Evolutionary conservation across 2,888 invertebrate genomes (phyloP).

Genomic region (Rhopalosiphum nymphaeae): DNA sequence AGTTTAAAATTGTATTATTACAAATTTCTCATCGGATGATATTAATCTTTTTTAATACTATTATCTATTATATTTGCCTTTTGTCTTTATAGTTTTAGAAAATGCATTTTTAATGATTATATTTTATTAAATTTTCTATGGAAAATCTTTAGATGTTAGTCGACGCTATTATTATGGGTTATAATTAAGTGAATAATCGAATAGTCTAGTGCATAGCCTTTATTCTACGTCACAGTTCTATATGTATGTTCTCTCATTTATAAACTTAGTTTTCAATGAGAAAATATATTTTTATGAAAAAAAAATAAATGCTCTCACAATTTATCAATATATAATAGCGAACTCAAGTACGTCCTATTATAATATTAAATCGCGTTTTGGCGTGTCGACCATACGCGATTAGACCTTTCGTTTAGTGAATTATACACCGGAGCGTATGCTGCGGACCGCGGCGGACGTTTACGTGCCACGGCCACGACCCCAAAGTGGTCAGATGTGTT

Average conservation of each 20-base stretch:
- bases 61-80: background rate
- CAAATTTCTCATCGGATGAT: background rate
- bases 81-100: background rate
- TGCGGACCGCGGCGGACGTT: background rate
- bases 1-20: background rate
- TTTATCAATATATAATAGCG: background rate
- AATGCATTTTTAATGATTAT: background rate
- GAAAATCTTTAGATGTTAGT: background rate
- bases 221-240: background rate
- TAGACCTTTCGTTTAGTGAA: background rate
- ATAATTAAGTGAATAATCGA: background rate
- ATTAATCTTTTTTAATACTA: background rate
- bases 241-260: background rate
- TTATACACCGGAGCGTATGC: background rate
- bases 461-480: background rate
- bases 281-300: background rate
- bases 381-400: background rate
- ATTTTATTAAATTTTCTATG: background rate
- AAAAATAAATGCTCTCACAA: background rate
- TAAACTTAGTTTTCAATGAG: background rate
- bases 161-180: background rate
- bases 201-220: background rate
- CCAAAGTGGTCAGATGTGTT: background rate
- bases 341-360: background rate
- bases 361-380: slow-evolving; percentile 1